Evolutionary conservation across 2,113 vertebrate genomes (phyloP).

Genomic region (Poecile atricapillus): DNA sequence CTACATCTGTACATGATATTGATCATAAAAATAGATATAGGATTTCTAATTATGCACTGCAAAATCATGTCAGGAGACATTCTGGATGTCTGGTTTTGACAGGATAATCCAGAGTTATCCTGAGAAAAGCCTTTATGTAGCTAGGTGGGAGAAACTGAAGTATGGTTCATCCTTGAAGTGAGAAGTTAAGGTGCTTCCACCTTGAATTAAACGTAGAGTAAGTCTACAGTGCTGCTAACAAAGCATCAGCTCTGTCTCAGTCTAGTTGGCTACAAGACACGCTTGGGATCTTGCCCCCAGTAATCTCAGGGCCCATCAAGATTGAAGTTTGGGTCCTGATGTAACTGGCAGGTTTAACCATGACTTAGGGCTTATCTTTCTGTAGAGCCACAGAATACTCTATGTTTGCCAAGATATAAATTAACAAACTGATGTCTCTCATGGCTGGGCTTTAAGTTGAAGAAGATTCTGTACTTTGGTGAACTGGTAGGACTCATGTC

Average conservation of each 20-base stretch:
- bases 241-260: not conserved
- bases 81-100: not conserved
- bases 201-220: not conserved
- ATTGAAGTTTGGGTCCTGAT: not conserved
- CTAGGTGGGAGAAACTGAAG: not conserved
- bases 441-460: not conserved
- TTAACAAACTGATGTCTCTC: not conserved
- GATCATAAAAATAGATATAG: constrained; percentile 19
- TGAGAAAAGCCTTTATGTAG: not conserved
- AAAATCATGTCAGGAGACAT: not conserved
- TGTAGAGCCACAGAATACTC: not conserved
- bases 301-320: not conserved
- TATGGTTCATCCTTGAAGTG: not conserved
- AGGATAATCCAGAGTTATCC: not conserved
- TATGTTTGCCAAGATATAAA: not conserved
- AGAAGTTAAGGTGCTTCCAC: not conserved
- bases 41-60: constrained; percentile 17
- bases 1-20: not conserved
- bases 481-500: not conserved
- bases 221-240: not conserved
- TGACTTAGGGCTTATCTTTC: not conserved
- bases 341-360: not conserved
- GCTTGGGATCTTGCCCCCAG: not conserved
- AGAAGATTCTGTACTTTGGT: not conserved
- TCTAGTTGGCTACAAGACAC: too few relatives aligned